A percentile compares a stretch with the other conserved stretches of the same genome.
phyloP scores from a whole-genome alignment of 2,113 vertebrate species.

The Gasterosteus aculeatus region DNA sequence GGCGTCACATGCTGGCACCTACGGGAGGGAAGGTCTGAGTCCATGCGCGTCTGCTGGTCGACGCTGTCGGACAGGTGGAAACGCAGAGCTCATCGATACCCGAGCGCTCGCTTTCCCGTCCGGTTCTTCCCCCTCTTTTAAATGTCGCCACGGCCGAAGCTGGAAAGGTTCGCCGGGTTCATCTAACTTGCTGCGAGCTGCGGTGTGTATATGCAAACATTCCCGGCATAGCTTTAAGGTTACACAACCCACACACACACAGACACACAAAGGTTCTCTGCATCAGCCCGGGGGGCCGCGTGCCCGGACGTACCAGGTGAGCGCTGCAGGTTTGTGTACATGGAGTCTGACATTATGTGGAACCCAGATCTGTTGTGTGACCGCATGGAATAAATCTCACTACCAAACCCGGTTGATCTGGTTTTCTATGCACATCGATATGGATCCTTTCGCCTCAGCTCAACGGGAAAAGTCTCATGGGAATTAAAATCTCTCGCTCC shows the following conservation, averaged over 20 bases:
- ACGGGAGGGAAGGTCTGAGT: slow-evolving; percentile 14
- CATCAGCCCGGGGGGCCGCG: background rate
- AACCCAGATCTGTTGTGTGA: background rate
- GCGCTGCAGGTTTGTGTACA: background rate
- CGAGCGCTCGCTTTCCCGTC: background rate
- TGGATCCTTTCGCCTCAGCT: background rate
- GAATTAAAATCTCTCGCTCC: background rate
- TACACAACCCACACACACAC: slow-evolving; percentile 21
- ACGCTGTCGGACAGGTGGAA: background rate
- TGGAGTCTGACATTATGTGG: background rate
- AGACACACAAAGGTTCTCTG: slow-evolving; percentile 15
- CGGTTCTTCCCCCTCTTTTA: no score
- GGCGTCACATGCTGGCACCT: background rate
- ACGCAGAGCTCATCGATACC: background rate
- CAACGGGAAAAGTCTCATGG: background rate
- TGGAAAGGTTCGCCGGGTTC: background rate
- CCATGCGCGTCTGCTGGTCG: background rate
- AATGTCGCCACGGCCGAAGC: background rate
- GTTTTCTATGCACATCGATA: background rate
- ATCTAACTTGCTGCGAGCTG: slow-evolving; percentile 9
- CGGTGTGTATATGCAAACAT: slow-evolving; percentile 38
- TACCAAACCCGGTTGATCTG: background rate
- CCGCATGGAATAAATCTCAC: no score
- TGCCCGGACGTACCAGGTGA: slow-evolving; percentile 4
- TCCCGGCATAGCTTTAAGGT: slow-evolving; percentile 44